Evolutionary conservation across 2,888 invertebrate species (phyloP).

Genomic region (Luffia ferchaultella): DNA sequence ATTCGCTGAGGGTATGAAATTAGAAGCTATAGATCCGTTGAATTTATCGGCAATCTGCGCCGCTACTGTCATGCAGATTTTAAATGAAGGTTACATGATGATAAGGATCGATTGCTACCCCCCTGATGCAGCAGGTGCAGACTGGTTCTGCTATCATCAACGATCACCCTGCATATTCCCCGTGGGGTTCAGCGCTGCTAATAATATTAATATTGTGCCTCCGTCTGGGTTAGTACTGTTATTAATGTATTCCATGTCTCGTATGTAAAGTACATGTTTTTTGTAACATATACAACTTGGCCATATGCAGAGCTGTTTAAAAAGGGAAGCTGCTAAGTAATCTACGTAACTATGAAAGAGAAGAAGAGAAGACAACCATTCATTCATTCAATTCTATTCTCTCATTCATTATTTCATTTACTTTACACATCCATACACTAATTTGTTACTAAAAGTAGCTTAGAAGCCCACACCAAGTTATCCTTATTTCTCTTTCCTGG

Average conservation of each 20-base stretch:
- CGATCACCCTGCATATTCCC: constrained; percentile 95
- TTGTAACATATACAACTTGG: background rate
- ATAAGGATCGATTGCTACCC: constrained; percentile 92
- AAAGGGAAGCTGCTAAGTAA: too few species aligned
- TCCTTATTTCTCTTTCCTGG: too few species aligned
- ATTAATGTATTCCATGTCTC: too few species aligned
- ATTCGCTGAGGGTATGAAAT: constrained; percentile 89
- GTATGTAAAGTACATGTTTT: background rate
- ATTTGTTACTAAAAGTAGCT: too few species aligned
- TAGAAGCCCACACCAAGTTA: too few species aligned
- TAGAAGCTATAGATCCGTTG: constrained; percentile 97
- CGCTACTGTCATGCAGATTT: constrained; percentile 93
- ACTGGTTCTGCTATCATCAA: constrained; percentile 97
- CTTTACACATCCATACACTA: too few species aligned
- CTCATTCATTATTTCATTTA: too few species aligned
- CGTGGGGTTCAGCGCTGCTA: constrained; percentile 89
- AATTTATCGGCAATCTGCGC: constrained; percentile 95
- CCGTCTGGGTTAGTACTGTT: constrained; percentile 70
- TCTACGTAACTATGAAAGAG: too few species aligned
- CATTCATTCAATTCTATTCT: too few species aligned
- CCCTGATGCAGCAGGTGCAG: constrained; percentile 82
- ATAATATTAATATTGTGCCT: constrained; percentile 85
- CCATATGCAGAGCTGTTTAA: too few species aligned
- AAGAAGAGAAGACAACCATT: too few species aligned
- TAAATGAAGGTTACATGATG: constrained; percentile 94